Evolutionary conservation across 2,888 invertebrate species (phyloP), one percentile per base, ranked within the genome.

Genomic region (Zeuzera pyrina): DNA sequence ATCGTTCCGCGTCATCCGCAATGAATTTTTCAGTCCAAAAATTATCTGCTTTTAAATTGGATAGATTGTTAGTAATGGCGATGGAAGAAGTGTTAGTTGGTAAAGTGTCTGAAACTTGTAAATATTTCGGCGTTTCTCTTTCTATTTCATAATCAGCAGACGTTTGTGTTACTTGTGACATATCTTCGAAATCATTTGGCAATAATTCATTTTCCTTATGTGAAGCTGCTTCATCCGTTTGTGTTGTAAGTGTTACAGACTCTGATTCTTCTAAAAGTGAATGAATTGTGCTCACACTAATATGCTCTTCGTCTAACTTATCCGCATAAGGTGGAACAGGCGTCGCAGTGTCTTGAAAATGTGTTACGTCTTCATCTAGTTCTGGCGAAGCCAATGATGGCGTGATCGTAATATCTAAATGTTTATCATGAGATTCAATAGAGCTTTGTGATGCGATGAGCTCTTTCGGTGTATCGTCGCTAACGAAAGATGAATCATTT

Each of bases 11-110:
- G 41, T 89, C 86, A 47, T 88, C 84, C 39, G 85, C 76, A 13
- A 70, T 47, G 38, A 74, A 72, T 61, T 88, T 89, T 31, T 86
- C 76, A 10, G 78, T 57, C 89, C 88, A 89, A 55, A 89, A 88
- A 23, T 79, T 76, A 45, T 85, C 79, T 41, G 86, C 79, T 62
- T 68, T 68, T 29, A 84, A 56, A 42, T 81, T 54, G 30, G 50
- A 43, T 29, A 63, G 31, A 36, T 56, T 67, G 64, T 73, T 77
- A 70, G 69, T 65, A 49, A 39, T 35, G 34, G 25, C 19, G 29
- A 41, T 40, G 35, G 47, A 42, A 29, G 47, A 51, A 57, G 39
- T 57, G 63, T 76, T 73, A 77, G 62, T 55, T 41, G 43, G 37
- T 33, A 36, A 19, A 22, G 41, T 35, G 38, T 29, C 26, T 15